Conservation (phyloP, 2,888 invertebrate species). For the Gonocerus acuteangulatus region DNA sequence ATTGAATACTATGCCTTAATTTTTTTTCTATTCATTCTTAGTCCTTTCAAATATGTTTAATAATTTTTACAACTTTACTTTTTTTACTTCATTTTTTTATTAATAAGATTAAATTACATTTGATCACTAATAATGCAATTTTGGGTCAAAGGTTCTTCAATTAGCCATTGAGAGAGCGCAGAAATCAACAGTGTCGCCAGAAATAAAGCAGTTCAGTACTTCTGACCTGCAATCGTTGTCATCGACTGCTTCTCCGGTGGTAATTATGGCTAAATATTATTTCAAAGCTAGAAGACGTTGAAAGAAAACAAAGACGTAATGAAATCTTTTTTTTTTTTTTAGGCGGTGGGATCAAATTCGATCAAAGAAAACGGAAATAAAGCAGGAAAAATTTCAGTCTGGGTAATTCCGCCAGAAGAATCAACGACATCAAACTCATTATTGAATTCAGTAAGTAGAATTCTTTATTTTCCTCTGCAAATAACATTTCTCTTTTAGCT, state of each 20-base stretch:
- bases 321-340: neutral
- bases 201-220: neutral
- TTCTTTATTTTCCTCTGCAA: no score
- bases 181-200: constrained; percentile 11
- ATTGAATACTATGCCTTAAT: no score
- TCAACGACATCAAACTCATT: neutral
- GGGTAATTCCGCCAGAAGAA: constrained; percentile 36
- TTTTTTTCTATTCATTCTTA: no score
- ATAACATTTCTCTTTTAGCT: no score
- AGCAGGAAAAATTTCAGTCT: constrained; percentile 37
- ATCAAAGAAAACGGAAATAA: constrained; percentile 14
- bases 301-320: no score
- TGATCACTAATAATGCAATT: no score
- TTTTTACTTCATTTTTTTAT: no score
- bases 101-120: no score
- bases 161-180: constrained; percentile 37
- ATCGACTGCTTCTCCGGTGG: constrained; percentile 13
- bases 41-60: no score
- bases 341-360: neutral
- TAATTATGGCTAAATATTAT: neutral
- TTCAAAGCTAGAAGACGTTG: no score
- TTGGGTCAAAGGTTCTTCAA: constrained; percentile 38
- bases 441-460: no score
- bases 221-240: constrained; percentile 17
- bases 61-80: no score